Base-by-base conservation (phyloP, 2,797 vertebrate genomes). In the Enteromius paludinosus region DNA sequence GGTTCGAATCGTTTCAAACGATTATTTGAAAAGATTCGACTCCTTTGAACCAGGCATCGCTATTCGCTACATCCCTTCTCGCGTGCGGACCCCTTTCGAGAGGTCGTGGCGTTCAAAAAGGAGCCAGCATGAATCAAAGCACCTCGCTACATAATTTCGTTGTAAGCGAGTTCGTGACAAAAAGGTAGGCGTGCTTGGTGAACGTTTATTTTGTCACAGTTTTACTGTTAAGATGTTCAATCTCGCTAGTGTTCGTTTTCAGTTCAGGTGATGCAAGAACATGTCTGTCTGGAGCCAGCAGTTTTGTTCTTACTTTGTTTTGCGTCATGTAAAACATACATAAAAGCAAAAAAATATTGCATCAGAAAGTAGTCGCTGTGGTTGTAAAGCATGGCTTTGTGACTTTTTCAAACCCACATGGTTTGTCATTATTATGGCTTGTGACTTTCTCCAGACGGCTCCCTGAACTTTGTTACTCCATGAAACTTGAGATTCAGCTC, bases 41-140 rank as follows among this genome's bases (percentile, higher is more conserved):
- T 38, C 72, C 2, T 17, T 74, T 25, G 33, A 74, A 74, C 7
- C 3, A 23, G 30, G 15, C 1, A 73, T 23, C 70, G 28, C 11
- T 15, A 73, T 49, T 52, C 71, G 71, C 33, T 47, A 74, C 71
- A 41, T 70, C 68, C n/a, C 20, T 35, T 12, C 30, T 54, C 4
- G 28, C n/a, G 33, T 3, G 20, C 61, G 61, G 45, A 43, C 28
- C 6, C 4, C 9, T 23, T 18, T 3, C n/a, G 45, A 73, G 69
- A 74, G 79, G 45, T 65, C 61, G 30, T 12, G n/a, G 3, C 6
- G 11, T 75, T 82, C 7, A 56, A 4, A 6, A 25, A 59, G 7
- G 4, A 56, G 2, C 1, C 54, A 80, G 25, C 41, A 73, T 81
- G 69, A 81, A 7, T 25, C 25, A n/a, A 59, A 45, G 2, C 9